Evolutionary conservation across 2,113 vertebrate genomes (phyloP), one percentile per base, ranked within the genome.

Genomic region (Onychostoma macrolepis): DNA sequence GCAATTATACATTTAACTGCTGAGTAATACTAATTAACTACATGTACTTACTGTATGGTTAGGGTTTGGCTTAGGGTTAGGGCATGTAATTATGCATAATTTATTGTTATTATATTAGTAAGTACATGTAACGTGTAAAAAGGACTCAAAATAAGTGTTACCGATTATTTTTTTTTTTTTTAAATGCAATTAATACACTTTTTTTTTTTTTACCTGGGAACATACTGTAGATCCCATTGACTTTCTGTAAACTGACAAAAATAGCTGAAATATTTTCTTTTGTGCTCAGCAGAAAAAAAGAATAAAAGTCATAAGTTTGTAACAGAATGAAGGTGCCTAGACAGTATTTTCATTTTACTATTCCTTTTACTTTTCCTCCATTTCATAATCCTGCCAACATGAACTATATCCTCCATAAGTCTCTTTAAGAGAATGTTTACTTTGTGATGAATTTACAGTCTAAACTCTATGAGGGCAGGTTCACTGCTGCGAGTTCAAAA

Each of bases 391-490:
- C 21, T 26, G 12, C 2, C 12, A 30, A 30, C 30, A 36, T 90
- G 86, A 91, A 76, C 71, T 80, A 90, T 91, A 89, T 63, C 72
- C 89, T 89, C 90, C 89, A 86, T 26, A 36, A 89, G 91, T 90
- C 84, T 88, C 86, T 89, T 86, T 77, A 82, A 77, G 45, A 75
- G 85, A 61, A 67, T 33, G 65, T 79, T 94, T 92, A 93, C 92
- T 93, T 85, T 82, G 89, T 93, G 93, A 94, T 94, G 88, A 93
- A 94, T 94, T 86, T 85, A 87, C 80, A 86, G 86, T 71, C 5
- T 33, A 48, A 26, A 36, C 71, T 6, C 1, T 13, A 50, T 45
- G 75, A 72, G 83, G 43, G n/a, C 9, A 41, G 45, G 30, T n/a
- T 38, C 58, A 75, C 4, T 75, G 11, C 38, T 48, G 11, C 8